phyloP scores from a whole-genome alignment of 2,797 vertebrate species.

The Xyrichtys novacula region DNA sequence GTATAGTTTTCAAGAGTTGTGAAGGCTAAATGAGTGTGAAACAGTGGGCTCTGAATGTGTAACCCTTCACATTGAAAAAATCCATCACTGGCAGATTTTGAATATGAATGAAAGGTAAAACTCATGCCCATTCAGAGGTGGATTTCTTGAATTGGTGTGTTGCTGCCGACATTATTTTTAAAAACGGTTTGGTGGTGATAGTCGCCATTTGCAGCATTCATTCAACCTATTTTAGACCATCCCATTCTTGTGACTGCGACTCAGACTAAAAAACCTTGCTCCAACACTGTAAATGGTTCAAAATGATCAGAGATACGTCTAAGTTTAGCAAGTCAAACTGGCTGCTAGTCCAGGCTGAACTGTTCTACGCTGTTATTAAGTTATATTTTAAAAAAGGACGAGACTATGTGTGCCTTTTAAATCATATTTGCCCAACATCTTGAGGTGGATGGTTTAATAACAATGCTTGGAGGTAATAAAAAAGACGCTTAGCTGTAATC shows the following conservation, averaged over 20 bases:
- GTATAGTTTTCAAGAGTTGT: slow-evolving; percentile 30
- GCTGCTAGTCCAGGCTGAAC: slow-evolving; percentile 14
- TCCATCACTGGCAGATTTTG: slow-evolving; percentile 44
- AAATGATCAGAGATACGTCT: slow-evolving; percentile 26
- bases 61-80: slow-evolving; percentile 30
- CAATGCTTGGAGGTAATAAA: not conserved
- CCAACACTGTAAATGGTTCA: too few relatives aligned
- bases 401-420: not conserved
- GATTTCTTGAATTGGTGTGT: slow-evolving; percentile 75
- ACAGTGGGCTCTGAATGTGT: not conserved
- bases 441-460: not conserved
- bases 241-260: too few relatives aligned
- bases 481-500: not conserved
- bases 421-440: not conserved
- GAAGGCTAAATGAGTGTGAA: slow-evolving; percentile 16
- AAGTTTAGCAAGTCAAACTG: slow-evolving; percentile 28
- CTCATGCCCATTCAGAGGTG: slow-evolving; percentile 38
- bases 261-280: too few relatives aligned
- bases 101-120: slow-evolving; percentile 37
- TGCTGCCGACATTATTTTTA: slow-evolving; percentile 58
- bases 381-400: slow-evolving; percentile 16
- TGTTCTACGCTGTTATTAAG: slow-evolving; percentile 12
- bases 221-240: slow-evolving; percentile 51
- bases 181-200: slow-evolving; percentile 56
- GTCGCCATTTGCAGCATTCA: slow-evolving; percentile 41